Conservation (phyloP, 2,888 invertebrate genomes). For the Hoplodrina ambigua region DNA sequence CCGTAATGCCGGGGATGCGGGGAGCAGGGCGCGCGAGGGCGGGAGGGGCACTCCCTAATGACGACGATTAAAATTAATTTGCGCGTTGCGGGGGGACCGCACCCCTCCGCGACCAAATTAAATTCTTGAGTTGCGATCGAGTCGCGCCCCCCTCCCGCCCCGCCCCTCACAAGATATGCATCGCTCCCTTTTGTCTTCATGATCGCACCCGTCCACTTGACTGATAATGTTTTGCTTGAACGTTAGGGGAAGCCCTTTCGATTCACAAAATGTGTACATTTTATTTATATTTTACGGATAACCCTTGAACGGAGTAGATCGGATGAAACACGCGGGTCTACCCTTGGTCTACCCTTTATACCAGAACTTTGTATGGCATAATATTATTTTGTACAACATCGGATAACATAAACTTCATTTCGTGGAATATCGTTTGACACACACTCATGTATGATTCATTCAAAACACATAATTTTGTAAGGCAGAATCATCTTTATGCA, state of each 20-base stretch:
- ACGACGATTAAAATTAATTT: constrained; percentile 89
- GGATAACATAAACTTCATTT: too few relatives aligned
- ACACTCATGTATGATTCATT: too few relatives aligned
- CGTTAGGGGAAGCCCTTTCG: constrained; percentile 45
- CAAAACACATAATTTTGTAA: too few relatives aligned
- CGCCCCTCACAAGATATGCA: constrained; percentile 40
- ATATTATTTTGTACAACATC: too few relatives aligned
- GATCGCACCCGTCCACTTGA: constrained; percentile 71
- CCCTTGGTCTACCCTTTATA: too few relatives aligned
- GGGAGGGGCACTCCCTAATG: constrained; percentile 74
- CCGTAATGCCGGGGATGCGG: constrained; percentile 30
- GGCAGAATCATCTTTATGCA: too few relatives aligned
- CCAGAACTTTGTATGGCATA: too few relatives aligned
- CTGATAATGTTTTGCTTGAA: constrained; percentile 72
- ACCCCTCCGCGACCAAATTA: constrained; percentile 74
- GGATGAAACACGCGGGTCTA: background rate
- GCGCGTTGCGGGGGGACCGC: constrained; percentile 69
- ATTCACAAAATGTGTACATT: constrained; percentile 43
- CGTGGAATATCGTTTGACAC: too few relatives aligned
- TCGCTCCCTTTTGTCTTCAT: constrained; percentile 66
- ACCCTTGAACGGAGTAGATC: background rate
- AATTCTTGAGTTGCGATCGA: constrained; percentile 79
- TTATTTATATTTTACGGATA: constrained; percentile 19
- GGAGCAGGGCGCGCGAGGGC: constrained; percentile 15
- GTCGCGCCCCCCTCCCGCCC: constrained; percentile 28